Base-by-base conservation (phyloP, 2,888 invertebrate species). In the Craniophora ligustri region DNA sequence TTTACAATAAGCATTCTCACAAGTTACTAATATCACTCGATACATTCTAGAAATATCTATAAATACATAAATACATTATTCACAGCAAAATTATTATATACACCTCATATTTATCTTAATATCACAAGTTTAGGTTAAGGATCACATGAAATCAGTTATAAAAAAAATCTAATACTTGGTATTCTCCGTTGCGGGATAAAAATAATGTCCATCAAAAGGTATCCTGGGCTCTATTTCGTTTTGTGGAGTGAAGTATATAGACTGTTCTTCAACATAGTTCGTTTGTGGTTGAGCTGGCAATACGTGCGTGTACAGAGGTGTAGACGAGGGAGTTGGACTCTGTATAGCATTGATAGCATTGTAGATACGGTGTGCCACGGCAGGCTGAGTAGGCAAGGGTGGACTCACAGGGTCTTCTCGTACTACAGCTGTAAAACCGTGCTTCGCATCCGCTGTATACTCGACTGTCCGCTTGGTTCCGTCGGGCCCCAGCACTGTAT, bases 361-460 rank as follows among this genome's bases (percentile, higher is more conserved):
- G 14, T 47, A 67, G 32, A 58, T 31, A 13, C 51, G 16, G 2
- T 35, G 31, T 5, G 41, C 28, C 1, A 18, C 5, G 4, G 58
- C 35, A 0, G 50, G 21, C 1, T 49, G 56, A 5, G 28, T 54
- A 19, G 35, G 63, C 23, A 50, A 26, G 14, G 73, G 67, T 2
- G 35, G 53, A 38, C 57, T 72, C 3, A 80, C 72, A 13, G 93
- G 92, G 57, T 94, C 93, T 55, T 87, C 90, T 30, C 87, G 85
- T 1, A 95, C 81, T 0, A 93, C 86, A 15, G 95, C 95, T 72
- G 92, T 91, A 81, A 94, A 95, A 8, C 95, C 94, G 46, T 91
- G 86, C 55, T 87, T 79, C 0, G 93, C 84, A 53, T 94, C 94
- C n/a, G 92, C 91, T 0, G 88, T 90, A 67, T 94, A 94, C 46